Base-by-base conservation (phyloP, 2,888 invertebrate species). In the Tachina fera region DNA sequence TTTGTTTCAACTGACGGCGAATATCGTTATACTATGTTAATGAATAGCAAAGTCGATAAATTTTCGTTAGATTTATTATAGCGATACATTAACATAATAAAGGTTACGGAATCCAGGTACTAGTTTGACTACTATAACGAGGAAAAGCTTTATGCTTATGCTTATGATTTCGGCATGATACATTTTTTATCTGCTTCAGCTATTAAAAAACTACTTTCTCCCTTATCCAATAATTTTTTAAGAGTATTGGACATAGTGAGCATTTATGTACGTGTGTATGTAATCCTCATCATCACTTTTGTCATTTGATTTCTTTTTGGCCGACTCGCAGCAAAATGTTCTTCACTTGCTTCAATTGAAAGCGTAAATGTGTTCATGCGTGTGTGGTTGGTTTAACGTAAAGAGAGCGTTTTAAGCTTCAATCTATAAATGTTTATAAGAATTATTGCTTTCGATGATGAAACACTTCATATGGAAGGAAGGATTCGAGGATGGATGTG, bases 391-490 rank as follows among this genome's bases (percentile, higher is more conserved):
- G 47, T 74, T 68, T 1, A 39, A 31, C 53, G 60, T 10, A 19
- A 22, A 49, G 60, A 53, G 63, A 68, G 47, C 47, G 63, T 51
- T 74, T 65, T 63, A 51, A 83, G 72, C 83, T 81, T 68, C 72
- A 63, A 84, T 77, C 86, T 74, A 84, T 84, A 83, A 83, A 84
- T 81, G 77, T 87, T 89, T 85, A 87, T 80, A 91, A 90, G 90
- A 91, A 90, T 91, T 90, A 91, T 90, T 90, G 90, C 88, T 86
- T 87, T 87, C 71, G 65, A 72, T 90, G 89, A 91, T 90, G 91
- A 89, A 90, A 90, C 89, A 89, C 90, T 91, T 89, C 88, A 86
- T 82, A 79, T 77, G 75, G 85, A 76, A 58, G 61, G 85, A 71
- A 58, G 61, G 61, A 39, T 74, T 53, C 43, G 49, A 76, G 31